Evolutionary conservation across 2,113 vertebrate genomes (phyloP).

Genomic region (Balaeniceps rex): DNA sequence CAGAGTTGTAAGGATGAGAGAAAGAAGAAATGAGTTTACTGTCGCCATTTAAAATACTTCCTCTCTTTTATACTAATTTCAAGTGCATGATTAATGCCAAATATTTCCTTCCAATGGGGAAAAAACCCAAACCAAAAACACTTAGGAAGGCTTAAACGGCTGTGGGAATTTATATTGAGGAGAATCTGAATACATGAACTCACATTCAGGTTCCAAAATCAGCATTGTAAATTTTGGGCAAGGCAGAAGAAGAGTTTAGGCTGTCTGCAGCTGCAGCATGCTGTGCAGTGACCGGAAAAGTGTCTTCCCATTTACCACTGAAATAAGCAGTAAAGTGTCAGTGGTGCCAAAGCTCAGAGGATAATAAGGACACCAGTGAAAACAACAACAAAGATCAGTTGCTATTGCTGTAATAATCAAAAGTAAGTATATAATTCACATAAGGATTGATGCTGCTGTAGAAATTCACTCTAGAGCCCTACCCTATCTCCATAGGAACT

Average conservation of each 20-base stretch:
- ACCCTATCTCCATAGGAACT: too few relatives aligned
- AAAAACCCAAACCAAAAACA: not conserved
- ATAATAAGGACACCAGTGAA: not conserved
- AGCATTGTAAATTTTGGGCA: not conserved
- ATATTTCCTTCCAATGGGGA: not conserved
- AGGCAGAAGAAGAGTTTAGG: not conserved
- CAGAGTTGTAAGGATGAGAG: not conserved
- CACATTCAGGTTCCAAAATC: not conserved
- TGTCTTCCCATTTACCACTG: not conserved
- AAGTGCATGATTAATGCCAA: not conserved
- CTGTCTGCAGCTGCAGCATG: not conserved
- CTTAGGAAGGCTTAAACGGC: not conserved
- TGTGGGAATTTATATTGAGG: not conserved
- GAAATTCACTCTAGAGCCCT: too few relatives aligned
- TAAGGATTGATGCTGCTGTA: too few relatives aligned
- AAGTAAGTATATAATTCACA: too few relatives aligned
- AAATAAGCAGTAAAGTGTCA: not conserved
- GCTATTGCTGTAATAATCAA: not conserved
- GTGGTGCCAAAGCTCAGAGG: not conserved
- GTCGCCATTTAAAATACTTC: not conserved
- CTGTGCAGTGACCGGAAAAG: not conserved
- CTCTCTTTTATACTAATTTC: not conserved
- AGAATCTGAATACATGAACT: not conserved
- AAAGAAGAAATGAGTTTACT: not conserved
- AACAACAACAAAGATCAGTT: not conserved